These are phyloP conservation scores for Lepidurus packardi DNA, from an alignment of 1,140 invertebrate genomes.

Conservation along the genomic window DNA sequence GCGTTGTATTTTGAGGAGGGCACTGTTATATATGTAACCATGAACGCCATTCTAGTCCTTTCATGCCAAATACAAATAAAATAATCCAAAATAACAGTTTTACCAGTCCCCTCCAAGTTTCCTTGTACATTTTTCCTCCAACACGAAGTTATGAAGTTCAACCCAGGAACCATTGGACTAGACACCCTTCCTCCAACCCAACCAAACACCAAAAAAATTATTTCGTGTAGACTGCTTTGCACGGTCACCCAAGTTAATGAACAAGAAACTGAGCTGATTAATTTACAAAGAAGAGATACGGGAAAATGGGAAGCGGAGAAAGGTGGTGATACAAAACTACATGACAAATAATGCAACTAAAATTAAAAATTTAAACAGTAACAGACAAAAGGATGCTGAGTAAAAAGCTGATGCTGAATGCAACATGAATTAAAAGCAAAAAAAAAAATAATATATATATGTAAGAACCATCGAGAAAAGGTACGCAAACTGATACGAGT, in stretches of 20 bases:
- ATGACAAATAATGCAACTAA: background rate
- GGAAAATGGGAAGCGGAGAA: background rate
- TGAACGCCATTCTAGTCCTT: background rate
- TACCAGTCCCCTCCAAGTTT: slow-evolving; percentile 4
- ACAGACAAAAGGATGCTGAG: background rate
- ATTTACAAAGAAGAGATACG: background rate
- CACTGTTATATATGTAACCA: slow-evolving; percentile 7
- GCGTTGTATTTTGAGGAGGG: slow-evolving; percentile 8
- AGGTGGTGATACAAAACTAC: background rate
- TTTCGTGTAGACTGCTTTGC: background rate
- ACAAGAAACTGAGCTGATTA: background rate
- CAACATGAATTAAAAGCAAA: background rate
- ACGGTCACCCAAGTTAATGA: background rate
- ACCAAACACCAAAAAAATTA: background rate
- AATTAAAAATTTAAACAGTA: background rate
- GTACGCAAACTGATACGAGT: background rate
- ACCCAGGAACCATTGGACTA: slow-evolving; percentile 5
- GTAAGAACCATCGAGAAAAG: background rate
- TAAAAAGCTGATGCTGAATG: background rate
- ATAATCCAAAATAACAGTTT: background rate
- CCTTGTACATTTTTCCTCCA: background rate
- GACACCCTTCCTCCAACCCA: background rate
- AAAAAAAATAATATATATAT: too few relatives aligned
- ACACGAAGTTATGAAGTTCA: background rate
- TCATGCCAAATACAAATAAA: background rate